These are phyloP conservation scores for Nasonia vitripennis DNA, from an alignment of 1,140 invertebrate species.

Conservation along the genomic window DNA sequence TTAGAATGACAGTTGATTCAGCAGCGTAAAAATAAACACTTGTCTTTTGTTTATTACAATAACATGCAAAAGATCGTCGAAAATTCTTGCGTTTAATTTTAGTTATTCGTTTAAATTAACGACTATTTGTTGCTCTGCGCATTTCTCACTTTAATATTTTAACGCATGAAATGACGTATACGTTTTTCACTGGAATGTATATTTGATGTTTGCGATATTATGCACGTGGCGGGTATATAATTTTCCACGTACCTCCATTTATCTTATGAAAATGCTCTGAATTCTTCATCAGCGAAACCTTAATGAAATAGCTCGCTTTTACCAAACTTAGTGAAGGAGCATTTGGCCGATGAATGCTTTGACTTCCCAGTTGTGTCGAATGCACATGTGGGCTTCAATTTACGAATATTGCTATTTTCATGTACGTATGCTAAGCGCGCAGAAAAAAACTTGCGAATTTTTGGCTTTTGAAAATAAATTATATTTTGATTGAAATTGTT, in stretches of 20 bases:
- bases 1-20: neutral
- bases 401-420: neutral
- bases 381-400: neutral
- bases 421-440: neutral
- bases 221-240: neutral
- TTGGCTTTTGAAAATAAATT: neutral
- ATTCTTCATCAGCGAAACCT: slow-evolving; percentile 5
- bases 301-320: slow-evolving; percentile 4
- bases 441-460: neutral
- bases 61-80: neutral
- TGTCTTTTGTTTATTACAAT: neutral
- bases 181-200: slow-evolving; percentile 4
- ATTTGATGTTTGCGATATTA: slow-evolving; percentile 36
- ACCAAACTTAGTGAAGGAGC: slow-evolving; percentile 8
- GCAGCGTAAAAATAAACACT: neutral
- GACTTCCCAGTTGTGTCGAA: neutral
- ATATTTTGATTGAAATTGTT: neutral
- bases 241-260: slow-evolving; percentile 1
- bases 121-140: too few relatives aligned
- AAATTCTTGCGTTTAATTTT: neutral
- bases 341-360: neutral
- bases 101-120: neutral
- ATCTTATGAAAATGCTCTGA: slow-evolving; percentile 36
- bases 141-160: slow-evolving; percentile 8
- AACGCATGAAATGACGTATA: neutral